phyloP scores from a whole-genome alignment of 2,113 vertebrate species.

The Motacilla tschutschensis region DNA sequence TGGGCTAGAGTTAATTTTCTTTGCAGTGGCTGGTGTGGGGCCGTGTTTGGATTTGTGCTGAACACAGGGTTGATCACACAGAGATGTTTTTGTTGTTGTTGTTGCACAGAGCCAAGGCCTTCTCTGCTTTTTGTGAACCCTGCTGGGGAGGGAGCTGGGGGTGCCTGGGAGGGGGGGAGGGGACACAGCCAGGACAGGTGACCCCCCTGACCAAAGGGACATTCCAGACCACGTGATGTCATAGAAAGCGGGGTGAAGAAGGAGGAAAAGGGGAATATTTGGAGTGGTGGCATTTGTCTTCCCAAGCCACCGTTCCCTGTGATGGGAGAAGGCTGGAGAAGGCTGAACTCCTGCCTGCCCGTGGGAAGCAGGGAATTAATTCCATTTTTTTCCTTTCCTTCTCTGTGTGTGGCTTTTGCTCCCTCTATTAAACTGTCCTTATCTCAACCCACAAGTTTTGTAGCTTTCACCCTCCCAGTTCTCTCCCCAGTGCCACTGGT shows the following conservation, averaged over 20 bases:
- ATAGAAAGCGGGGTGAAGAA: background rate
- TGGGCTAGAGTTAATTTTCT: background rate
- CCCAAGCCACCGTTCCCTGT: background rate
- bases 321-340: background rate
- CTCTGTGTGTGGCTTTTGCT: background rate
- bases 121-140: background rate
- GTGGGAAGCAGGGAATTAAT: background rate
- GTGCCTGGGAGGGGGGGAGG: background rate
- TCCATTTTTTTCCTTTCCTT: background rate
- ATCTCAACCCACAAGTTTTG: background rate
- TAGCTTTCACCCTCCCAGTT: background rate
- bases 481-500: background rate
- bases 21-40: background rate
- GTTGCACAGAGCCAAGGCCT: background rate
- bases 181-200: background rate
- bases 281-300: fast-evolving
- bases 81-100: background rate
- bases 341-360: background rate
- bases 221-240: fast-evolving
- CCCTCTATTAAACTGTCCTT: background rate
- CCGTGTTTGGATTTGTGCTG: background rate
- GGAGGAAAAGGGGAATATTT: background rate
- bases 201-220: background rate
- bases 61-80: background rate
- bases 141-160: background rate